Evolutionary conservation across 2,888 invertebrate genomes (phyloP).

Genomic region (Oasisia sp.): DNA sequence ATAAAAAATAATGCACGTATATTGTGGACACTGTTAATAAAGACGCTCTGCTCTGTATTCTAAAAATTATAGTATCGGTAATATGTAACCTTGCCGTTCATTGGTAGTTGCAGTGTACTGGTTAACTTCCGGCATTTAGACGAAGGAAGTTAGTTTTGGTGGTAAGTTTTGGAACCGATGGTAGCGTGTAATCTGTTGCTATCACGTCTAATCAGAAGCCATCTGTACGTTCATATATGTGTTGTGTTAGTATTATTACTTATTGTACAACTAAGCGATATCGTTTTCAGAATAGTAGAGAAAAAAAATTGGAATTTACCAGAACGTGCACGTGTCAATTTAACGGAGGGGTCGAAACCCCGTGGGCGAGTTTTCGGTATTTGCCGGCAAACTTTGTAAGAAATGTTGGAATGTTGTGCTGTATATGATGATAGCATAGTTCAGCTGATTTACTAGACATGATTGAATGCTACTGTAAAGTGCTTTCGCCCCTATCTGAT

Average conservation of each 20-base stretch:
- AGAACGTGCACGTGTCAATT: not conserved
- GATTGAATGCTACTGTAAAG: constrained; percentile 1
- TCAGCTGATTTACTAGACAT: constrained; percentile 21
- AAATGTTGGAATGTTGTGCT: not conserved
- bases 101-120: not conserved
- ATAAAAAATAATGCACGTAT: not conserved
- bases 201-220: not conserved
- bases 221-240: not conserved
- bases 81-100: not conserved
- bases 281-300: not conserved
- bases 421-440: constrained; percentile 29
- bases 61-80: constrained; percentile 13
- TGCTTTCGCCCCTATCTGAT: constrained; percentile 30
- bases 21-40: not conserved
- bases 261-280: not conserved
- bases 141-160: not conserved
- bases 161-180: not conserved
- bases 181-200: not conserved
- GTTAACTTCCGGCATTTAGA: not conserved
- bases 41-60: not conserved
- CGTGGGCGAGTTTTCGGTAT: too few relatives aligned
- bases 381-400: too few relatives aligned
- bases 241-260: not conserved
- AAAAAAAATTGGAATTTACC: not conserved
- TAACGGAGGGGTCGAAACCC: too few relatives aligned